Percentiles rank a stretch among this genome's conserved stretches.
phyloP scores from a whole-genome alignment of 2,888 invertebrate genomes.

The Synergus laeviventris region DNA sequence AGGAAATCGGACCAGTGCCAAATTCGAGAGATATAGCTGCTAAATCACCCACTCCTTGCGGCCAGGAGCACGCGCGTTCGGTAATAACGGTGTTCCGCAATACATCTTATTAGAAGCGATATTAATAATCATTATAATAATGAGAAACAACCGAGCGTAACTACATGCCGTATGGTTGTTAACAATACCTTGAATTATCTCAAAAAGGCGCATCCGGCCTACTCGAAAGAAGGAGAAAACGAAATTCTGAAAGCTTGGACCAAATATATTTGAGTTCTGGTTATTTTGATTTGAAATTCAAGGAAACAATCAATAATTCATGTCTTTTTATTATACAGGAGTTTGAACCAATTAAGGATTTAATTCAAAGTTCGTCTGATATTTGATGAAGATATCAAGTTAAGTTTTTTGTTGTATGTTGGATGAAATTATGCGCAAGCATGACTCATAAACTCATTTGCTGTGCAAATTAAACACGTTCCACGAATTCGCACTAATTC shows the following conservation, averaged over 20 bases:
- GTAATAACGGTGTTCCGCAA: conserved; percentile 33
- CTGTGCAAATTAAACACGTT: conserved; percentile 27
- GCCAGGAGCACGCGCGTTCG: conserved; percentile 49
- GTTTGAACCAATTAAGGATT: neutral
- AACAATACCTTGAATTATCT: conserved; percentile 34
- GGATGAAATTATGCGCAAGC: neutral
- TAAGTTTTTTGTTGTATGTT: neutral
- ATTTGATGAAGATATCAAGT: neutral
- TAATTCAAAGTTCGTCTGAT: neutral
- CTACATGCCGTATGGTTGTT: conserved; percentile 20
- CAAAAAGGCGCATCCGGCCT: conserved; percentile 14
- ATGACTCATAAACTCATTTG: conserved; percentile 11
- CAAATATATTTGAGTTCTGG: too few relatives aligned
- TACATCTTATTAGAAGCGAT: conserved; percentile 38
- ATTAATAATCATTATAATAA: conserved; percentile 36
- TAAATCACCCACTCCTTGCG: conserved; percentile 49
- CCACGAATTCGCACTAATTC: conserved; percentile 17
- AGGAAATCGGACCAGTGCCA: conserved; percentile 39
- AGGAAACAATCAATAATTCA: too few relatives aligned
- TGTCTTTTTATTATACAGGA: too few relatives aligned
- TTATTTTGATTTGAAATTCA: too few relatives aligned
- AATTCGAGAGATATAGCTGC: conserved; percentile 43
- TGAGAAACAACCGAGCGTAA: conserved; percentile 23
- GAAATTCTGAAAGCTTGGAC: neutral
- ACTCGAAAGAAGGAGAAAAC: neutral